Conservation (phyloP, 1,140 invertebrate genomes). For the Microvelia longipes region DNA sequence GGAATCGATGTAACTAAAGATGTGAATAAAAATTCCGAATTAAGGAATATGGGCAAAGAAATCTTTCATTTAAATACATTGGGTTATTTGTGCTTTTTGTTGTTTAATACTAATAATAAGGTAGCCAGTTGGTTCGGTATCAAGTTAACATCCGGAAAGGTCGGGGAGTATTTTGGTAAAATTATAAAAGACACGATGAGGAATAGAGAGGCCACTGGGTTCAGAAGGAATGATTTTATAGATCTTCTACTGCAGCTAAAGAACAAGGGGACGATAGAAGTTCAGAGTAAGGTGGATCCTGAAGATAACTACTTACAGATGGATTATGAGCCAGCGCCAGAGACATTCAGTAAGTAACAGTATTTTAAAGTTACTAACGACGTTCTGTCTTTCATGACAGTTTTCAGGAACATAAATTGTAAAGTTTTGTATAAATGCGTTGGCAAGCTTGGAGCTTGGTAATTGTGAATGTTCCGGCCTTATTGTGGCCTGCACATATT, state of each 20-base stretch:
- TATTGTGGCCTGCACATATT: too few relatives aligned
- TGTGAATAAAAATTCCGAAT: background rate
- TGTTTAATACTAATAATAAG: background rate
- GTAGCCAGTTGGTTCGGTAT: background rate
- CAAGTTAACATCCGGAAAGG: background rate
- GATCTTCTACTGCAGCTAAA: constrained; percentile 20
- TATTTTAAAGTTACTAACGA: too few relatives aligned
- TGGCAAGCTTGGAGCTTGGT: too few relatives aligned
- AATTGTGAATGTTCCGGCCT: too few relatives aligned
- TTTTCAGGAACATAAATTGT: too few relatives aligned
- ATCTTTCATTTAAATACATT: background rate
- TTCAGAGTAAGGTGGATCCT: background rate
- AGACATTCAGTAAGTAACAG: background rate
- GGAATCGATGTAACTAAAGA: constrained; percentile 18
- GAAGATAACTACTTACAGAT: constrained; percentile 2
- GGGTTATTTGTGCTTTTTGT: background rate
- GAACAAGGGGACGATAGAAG: constrained; percentile 4
- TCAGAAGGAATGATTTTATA: constrained; percentile 31
- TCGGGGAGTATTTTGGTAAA: background rate
- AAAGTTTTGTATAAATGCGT: too few relatives aligned
- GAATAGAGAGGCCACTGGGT: constrained; percentile 29
- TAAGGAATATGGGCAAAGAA: background rate
- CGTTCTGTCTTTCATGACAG: too few relatives aligned
- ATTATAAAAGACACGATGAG: constrained; percentile 26
- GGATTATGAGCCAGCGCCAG: background rate